These are phyloP conservation scores for Mamestra configurata DNA, from an alignment of 1,140 invertebrate species.

Conservation along the genomic window DNA sequence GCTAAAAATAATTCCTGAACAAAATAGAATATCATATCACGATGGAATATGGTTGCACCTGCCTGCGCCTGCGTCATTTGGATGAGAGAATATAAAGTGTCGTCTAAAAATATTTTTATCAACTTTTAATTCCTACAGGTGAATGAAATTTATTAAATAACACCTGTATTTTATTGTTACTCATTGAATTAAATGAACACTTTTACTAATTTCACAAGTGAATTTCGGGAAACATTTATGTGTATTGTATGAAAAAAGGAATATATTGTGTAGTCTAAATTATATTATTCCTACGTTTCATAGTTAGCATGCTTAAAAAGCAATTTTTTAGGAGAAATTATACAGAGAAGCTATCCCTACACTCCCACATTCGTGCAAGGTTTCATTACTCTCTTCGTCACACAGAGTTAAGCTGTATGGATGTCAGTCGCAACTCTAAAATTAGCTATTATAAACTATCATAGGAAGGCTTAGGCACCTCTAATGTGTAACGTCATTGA, in stretches of 20 bases:
- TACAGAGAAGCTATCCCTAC: constrained; percentile 78
- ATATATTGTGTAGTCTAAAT: constrained; percentile 46
- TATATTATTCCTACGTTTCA: constrained; percentile 54
- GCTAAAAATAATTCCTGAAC: constrained; percentile 18
- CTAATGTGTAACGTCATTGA: constrained; percentile 58
- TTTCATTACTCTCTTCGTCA: constrained; percentile 56
- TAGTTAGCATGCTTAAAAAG: constrained; percentile 72
- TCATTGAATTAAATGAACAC: constrained; percentile 11
- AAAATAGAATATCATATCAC: constrained; percentile 10
- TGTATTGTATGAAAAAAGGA: constrained; percentile 20
- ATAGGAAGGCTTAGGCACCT: constrained; percentile 67
- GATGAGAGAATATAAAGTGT: constrained; percentile 35
- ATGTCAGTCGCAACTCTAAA: constrained; percentile 68
- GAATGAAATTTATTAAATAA: constrained; percentile 12
- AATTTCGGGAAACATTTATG: neutral
- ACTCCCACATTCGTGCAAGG: constrained; percentile 79
- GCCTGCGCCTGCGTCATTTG: constrained; percentile 1
- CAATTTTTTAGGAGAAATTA: constrained; percentile 62
- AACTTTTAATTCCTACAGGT: constrained; percentile 26
- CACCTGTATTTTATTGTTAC: constrained; percentile 15
- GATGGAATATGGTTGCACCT: neutral
- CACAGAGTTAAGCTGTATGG: constrained; percentile 60
- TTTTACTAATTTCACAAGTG: constrained; percentile 1
- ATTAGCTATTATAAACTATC: constrained; percentile 67
- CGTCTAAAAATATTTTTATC: neutral